These are phyloP conservation scores for Lophius americanus DNA, from an alignment of 2,797 vertebrate genomes.

Conservation along the genomic window DNA sequence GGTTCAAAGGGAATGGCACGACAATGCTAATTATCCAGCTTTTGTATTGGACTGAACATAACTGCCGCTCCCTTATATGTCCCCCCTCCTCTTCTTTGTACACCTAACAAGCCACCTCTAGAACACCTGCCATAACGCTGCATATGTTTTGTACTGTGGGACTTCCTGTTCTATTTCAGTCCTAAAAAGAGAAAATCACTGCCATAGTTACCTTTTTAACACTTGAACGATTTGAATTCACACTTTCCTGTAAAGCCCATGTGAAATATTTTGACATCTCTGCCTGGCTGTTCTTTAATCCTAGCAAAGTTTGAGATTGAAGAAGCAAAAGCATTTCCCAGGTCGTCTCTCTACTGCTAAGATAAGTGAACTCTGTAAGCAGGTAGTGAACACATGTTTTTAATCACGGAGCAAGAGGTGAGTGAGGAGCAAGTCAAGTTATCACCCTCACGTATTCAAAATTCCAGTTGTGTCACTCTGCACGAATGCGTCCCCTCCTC, in stretches of 20 bases:
- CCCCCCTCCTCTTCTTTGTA: constrained; percentile 35
- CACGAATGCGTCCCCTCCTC: constrained; percentile 16
- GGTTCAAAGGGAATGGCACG: constrained; percentile 71
- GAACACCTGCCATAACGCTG: constrained; percentile 64
- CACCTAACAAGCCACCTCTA: constrained; percentile 61
- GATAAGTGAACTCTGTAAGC: constrained; percentile 29
- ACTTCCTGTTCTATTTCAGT: constrained; percentile 35
- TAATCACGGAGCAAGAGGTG: constrained; percentile 41
- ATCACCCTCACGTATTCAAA: constrained; percentile 56
- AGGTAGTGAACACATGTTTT: constrained; percentile 50
- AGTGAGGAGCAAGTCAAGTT: constrained; percentile 53
- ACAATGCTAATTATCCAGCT: constrained; percentile 74
- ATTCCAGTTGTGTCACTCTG: constrained; percentile 39
- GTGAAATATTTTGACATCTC: constrained; percentile 37
- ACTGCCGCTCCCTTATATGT: constrained; percentile 59
- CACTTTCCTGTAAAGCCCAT: constrained; percentile 33
- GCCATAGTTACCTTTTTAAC: constrained; percentile 29
- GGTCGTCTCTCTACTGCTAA: constrained; percentile 39
- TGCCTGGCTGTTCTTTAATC: constrained; percentile 39
- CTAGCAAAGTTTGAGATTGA: no score
- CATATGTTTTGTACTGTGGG: constrained; percentile 56
- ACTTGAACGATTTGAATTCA: constrained; percentile 28
- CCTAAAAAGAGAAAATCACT: constrained; percentile 34
- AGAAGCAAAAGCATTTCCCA: no score
- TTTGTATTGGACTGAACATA: constrained; percentile 63